Evolutionary conservation across 2,113 vertebrate species (phyloP).

Genomic region (Microtus oregoni): DNA sequence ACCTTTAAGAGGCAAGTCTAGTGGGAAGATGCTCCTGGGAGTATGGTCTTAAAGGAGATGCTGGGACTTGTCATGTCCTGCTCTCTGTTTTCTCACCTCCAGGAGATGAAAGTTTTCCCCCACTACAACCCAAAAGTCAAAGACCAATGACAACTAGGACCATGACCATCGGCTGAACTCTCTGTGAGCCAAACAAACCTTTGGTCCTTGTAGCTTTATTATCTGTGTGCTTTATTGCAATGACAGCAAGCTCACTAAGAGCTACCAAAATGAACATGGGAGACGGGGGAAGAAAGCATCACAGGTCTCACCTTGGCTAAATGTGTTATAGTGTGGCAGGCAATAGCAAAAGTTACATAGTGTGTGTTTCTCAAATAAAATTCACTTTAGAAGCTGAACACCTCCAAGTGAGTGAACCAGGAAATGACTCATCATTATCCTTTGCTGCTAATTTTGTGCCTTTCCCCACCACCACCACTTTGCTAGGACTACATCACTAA

Average conservation of each 20-base stretch:
- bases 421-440: background rate
- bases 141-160: background rate
- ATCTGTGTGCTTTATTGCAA: background rate
- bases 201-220: background rate
- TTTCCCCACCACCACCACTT: background rate
- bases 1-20: background rate
- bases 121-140: background rate
- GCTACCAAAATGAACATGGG: background rate
- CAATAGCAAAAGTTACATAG: background rate
- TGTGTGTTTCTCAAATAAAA: background rate
- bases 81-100: background rate
- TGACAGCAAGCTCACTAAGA: background rate
- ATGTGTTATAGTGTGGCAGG: background rate
- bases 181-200: background rate
- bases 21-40: background rate
- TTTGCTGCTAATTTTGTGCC: background rate
- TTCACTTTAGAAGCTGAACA: background rate
- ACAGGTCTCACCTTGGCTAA: background rate
- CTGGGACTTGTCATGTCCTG: fast-evolving
- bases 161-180: background rate
- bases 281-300: background rate
- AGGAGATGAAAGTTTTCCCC: background rate
- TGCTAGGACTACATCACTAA: constrained; percentile 25
- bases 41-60: background rate
- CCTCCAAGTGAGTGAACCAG: background rate